Evolutionary conservation across 2,113 vertebrate genomes (phyloP).

Genomic region (Stomatorhinus ivindoensis): DNA sequence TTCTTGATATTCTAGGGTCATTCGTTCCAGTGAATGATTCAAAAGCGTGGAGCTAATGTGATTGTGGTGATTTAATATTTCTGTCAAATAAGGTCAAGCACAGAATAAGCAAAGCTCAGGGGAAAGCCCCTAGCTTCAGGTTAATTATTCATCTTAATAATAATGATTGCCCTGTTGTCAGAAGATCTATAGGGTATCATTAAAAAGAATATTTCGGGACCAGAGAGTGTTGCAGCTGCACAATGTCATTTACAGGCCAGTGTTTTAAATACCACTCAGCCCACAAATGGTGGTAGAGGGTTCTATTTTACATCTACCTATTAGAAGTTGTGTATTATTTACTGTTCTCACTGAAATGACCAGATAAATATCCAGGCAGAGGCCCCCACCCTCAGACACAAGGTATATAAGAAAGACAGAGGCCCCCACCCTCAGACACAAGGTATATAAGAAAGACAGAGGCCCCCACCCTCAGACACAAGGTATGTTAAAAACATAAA

Average conservation of each 20-base stretch:
- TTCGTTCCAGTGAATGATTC: slow-evolving; percentile 5
- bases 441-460: background rate
- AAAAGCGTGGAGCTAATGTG: background rate
- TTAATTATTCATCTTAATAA: slow-evolving; percentile 19
- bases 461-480: background rate
- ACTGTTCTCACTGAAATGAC: background rate
- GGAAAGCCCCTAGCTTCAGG: slow-evolving; percentile 10
- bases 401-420: too few relatives aligned
- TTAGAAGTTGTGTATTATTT: background rate
- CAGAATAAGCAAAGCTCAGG: slow-evolving; percentile 10
- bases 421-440: background rate
- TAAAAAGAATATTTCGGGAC: slow-evolving; percentile 11
- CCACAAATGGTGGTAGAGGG: background rate
- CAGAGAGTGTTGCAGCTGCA: background rate
- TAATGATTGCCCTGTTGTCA: slow-evolving; percentile 17
- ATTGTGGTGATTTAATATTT: slow-evolving; percentile 15
- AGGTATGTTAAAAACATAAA: background rate
- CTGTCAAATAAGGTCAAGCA: slow-evolving; percentile 17
- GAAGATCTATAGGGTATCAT: slow-evolving; percentile 18
- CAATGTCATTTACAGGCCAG: slow-evolving; percentile 6
- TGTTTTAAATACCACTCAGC: slow-evolving; percentile 8
- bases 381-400: background rate
- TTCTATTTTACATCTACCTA: background rate
- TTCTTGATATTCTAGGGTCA: background rate
- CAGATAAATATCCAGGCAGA: background rate